Evolutionary conservation across 2,888 invertebrate genomes (phyloP).

Genomic region (Idaea aversata): DNA sequence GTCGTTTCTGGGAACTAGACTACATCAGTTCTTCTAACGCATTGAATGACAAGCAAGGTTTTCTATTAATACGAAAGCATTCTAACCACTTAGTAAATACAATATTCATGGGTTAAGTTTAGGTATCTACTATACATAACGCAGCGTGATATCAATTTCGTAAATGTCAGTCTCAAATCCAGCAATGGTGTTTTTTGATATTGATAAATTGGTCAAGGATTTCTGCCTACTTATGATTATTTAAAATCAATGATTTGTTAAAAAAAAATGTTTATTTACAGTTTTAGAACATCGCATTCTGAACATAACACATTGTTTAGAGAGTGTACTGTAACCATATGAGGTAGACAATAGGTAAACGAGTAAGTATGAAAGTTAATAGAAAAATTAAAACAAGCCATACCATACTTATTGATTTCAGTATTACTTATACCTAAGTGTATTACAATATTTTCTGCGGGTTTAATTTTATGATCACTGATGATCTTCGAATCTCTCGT

Average conservation of each 20-base stretch:
- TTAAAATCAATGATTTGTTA: not conserved
- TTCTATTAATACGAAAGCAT: not conserved
- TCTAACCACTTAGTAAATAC: not conserved
- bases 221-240: not conserved
- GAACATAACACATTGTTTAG: not conserved
- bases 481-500: constrained; percentile 52
- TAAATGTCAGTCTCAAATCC: constrained; percentile 16
- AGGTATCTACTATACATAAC: not conserved
- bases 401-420: not conserved
- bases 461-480: not conserved
- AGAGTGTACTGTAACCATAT: not conserved
- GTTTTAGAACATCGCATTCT: not conserved
- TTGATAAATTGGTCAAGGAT: constrained; percentile 4
- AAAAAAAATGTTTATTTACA: not conserved
- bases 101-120: not conserved
- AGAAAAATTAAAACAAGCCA: not conserved
- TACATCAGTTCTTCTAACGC: not conserved
- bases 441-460: not conserved
- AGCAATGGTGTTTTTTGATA: constrained; percentile 8
- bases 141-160: constrained; percentile 3
- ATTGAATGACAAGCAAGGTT: not conserved
- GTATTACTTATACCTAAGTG: not conserved
- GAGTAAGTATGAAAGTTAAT: not conserved
- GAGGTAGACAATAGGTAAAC: not conserved
- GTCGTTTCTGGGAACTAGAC: not conserved